Evolutionary conservation across 2,888 invertebrate genomes (phyloP).

Genomic region (Acrobasis consociella): DNA sequence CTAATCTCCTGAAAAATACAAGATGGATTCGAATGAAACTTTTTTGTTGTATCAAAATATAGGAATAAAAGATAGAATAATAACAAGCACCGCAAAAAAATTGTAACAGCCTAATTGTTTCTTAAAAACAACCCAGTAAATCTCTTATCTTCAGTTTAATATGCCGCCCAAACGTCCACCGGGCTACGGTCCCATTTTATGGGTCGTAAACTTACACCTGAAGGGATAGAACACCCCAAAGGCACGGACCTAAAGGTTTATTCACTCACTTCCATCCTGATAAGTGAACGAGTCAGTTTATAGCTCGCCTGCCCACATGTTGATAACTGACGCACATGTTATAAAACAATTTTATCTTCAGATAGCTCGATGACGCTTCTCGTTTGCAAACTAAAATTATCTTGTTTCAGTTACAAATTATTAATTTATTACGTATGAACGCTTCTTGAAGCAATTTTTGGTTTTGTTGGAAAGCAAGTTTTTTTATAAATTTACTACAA

Average conservation of each 20-base stretch:
- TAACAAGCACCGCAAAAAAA: no score
- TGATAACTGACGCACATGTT: conserved; percentile 34
- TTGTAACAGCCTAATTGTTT: neutral
- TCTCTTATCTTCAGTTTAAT: neutral
- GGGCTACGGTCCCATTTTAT: conserved; percentile 27
- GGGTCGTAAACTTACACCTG: conserved; percentile 41
- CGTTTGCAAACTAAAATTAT: neutral
- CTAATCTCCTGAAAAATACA: no score
- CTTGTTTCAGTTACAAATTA: neutral
- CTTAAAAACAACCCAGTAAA: neutral
- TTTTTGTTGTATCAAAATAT: no score
- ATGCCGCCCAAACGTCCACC: conserved; percentile 1
- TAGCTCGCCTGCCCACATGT: conserved; percentile 38
- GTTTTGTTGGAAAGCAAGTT: no score
- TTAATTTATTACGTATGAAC: no score
- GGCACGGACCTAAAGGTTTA: conserved; percentile 36
- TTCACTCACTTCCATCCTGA: conserved; percentile 35
- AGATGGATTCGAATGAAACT: no score
- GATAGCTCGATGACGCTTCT: conserved; percentile 26
- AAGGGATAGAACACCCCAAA: conserved; percentile 23
- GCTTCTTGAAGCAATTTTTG: no score
- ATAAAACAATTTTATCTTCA: conserved; percentile 38
- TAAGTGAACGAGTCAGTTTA: conserved; percentile 39
- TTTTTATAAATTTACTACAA: no score
- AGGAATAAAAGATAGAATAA: no score